Conservation (phyloP, 2,113 vertebrate genomes). For the Alethe diademata region DNA sequence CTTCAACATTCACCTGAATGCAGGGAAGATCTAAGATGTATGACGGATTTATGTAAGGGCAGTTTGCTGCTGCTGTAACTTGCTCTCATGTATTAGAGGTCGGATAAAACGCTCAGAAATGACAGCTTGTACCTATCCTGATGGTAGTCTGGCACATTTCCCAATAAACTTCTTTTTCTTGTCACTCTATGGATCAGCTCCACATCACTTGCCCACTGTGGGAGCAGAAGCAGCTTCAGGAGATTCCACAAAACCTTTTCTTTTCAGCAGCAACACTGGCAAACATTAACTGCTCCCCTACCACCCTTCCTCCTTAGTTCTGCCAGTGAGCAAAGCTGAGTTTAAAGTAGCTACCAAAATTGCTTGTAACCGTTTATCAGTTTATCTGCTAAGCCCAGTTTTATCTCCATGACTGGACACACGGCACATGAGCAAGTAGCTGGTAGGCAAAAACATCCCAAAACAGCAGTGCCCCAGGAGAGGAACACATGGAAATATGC, state of each 20-base stretch:
- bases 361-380: background rate
- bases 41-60: background rate
- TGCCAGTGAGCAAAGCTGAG: background rate
- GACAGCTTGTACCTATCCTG: background rate
- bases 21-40: background rate
- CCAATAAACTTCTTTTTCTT: background rate
- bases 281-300: background rate
- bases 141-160: background rate
- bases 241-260: background rate
- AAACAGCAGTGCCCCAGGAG: background rate
- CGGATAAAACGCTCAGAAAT: fast-evolving
- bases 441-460: fast-evolving
- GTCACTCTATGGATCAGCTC: background rate
- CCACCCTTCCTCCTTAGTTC: background rate
- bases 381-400: background rate
- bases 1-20: background rate
- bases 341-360: background rate
- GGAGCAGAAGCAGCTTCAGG: background rate
- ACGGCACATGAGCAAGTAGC: background rate
- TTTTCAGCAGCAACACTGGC: background rate
- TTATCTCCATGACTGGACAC: background rate
- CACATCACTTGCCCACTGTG: background rate
- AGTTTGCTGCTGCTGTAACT: background rate
- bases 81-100: background rate
- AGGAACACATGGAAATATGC: background rate